Percentiles rank a stretch among this genome's conserved stretches.
Conservation (phyloP, 2,888 invertebrate species). For the Mythimna vitellina region DNA sequence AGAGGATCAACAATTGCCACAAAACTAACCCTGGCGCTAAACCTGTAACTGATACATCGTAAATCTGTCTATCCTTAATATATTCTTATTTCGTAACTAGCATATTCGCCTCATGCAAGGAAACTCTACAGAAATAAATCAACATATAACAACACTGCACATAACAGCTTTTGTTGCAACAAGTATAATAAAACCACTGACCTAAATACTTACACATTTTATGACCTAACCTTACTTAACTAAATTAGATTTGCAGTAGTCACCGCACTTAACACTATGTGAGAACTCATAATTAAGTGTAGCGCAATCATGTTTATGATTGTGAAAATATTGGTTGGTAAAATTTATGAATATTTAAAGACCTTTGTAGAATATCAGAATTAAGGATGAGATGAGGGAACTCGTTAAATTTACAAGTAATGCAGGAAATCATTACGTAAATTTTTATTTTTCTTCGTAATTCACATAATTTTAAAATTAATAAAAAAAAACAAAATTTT, state of each 20-base stretch:
- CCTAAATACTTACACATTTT: constrained; percentile 78
- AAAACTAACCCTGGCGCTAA: neutral
- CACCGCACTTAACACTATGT: constrained; percentile 46
- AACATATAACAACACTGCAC: constrained; percentile 38
- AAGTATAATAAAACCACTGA: constrained; percentile 77
- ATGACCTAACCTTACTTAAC: constrained; percentile 72
- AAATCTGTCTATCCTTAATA: constrained; percentile 27
- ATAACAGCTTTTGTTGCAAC: constrained; percentile 51
- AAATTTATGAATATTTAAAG: neutral
- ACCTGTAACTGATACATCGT: constrained; percentile 13
- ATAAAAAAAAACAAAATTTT: too few relatives aligned
- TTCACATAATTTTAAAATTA: too few relatives aligned
- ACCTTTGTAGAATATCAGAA: neutral
- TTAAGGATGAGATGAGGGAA: neutral
- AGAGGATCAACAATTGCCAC: neutral
- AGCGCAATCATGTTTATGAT: constrained; percentile 1
- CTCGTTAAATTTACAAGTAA: neutral
- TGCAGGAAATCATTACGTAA: neutral
- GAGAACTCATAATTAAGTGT: constrained; percentile 8
- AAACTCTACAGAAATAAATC: constrained; percentile 49
- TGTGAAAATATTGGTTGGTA: neutral
- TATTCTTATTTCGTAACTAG: constrained; percentile 40
- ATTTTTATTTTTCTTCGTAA: too few relatives aligned
- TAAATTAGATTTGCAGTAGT: constrained; percentile 60
- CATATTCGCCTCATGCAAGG: constrained; percentile 48